A percentile compares a stretch with the other conserved stretches of the same genome.
These are phyloP conservation scores for Melinaea marsaeus DNA, from an alignment of 2,888 invertebrate genomes.

Conservation along the genomic window DNA sequence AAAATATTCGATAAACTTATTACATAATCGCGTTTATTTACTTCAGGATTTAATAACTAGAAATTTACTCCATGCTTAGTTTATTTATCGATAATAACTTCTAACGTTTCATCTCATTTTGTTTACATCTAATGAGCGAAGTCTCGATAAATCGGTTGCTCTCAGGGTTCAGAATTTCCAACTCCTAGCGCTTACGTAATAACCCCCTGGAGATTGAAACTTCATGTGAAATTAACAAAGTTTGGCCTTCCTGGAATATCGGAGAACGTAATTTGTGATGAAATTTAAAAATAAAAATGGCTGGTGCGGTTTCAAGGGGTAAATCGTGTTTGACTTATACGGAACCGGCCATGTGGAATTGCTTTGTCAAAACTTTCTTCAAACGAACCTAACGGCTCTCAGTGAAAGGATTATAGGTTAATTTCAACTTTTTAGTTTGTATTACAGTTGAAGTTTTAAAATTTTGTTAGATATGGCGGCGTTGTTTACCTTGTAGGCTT, in stretches of 20 bases:
- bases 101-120: constrained; percentile 1
- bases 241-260: constrained; percentile 51
- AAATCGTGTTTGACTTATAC: constrained; percentile 10
- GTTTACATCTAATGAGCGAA: constrained; percentile 1
- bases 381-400: constrained; percentile 12
- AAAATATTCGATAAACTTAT: too few species aligned
- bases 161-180: constrained; percentile 23
- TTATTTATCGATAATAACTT: constrained; percentile 6
- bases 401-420: constrained; percentile 8
- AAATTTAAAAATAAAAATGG: constrained; percentile 69
- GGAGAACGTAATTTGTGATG: constrained; percentile 65
- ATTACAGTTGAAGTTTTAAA: constrained; percentile 1
- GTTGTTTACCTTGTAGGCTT: background rate
- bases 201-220: constrained; percentile 62
- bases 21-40: too few species aligned
- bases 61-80: background rate
- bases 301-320: constrained; percentile 22
- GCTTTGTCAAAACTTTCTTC: constrained; percentile 20
- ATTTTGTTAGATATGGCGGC: constrained; percentile 1
- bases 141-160: constrained; percentile 23
- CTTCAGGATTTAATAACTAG: background rate
- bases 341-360: constrained; percentile 16
- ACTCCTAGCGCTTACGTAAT: constrained; percentile 49
- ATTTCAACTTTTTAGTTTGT: constrained; percentile 2
- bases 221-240: constrained; percentile 73